phyloP scores from a whole-genome alignment of 2,113 vertebrate species.

The Antidorcas marsupialis region DNA sequence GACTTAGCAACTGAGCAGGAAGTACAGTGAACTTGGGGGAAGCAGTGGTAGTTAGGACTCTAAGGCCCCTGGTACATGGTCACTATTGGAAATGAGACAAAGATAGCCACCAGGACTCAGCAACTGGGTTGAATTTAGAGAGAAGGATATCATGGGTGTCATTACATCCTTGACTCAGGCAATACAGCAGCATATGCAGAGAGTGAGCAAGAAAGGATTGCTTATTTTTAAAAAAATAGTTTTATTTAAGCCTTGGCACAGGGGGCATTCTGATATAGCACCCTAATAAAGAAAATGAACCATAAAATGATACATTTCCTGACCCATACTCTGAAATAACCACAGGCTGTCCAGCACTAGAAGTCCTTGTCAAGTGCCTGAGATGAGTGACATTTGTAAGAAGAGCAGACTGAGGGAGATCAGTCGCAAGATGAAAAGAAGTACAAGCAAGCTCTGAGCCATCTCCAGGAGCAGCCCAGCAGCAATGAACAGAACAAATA shows the following conservation, averaged over 20 bases:
- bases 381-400: neutral
- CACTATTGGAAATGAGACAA: neutral
- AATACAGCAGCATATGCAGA: neutral
- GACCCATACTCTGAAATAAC: neutral
- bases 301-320: neutral
- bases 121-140: neutral
- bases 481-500: neutral
- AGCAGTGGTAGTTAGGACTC: neutral
- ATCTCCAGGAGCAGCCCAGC: neutral
- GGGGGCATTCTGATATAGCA: neutral
- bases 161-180: neutral
- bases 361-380: neutral
- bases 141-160: neutral
- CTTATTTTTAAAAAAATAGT: neutral
- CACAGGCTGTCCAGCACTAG: neutral
- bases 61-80: neutral
- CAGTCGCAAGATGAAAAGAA: neutral
- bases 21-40: neutral
- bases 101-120: neutral
- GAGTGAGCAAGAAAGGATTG: neutral
- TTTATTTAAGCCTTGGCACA: neutral
- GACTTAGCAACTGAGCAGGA: neutral
- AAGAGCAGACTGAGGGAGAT: neutral
- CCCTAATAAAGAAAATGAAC: neutral
- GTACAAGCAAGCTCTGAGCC: neutral